phyloP scores from a whole-genome alignment of 1,140 invertebrate species.

The Polyergus mexicanus region DNA sequence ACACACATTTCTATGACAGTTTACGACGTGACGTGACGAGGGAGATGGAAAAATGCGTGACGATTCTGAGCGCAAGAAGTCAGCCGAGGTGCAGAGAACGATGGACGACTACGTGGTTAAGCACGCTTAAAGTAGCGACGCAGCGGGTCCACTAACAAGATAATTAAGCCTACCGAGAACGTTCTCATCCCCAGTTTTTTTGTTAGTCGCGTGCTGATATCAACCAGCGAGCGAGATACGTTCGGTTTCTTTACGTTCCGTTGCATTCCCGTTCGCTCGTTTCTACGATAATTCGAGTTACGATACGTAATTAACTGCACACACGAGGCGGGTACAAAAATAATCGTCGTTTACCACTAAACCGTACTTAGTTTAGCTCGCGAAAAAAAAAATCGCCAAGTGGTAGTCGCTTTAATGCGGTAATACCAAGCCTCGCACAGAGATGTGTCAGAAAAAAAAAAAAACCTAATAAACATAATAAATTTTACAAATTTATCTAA shows the following conservation, averaged over 20 bases:
- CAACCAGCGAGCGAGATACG: constrained; percentile 62
- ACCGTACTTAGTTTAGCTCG: constrained; percentile 9
- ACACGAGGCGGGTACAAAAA: not conserved
- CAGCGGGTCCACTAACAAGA: constrained; percentile 79
- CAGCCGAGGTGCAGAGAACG: constrained; percentile 54
- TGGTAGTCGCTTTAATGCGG: too few relatives aligned
- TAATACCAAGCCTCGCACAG: not conserved
- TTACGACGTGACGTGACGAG: constrained; percentile 39
- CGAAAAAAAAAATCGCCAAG: not conserved
- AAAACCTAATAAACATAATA: not conserved
- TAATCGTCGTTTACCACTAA: not conserved
- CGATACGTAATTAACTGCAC: constrained; percentile 28
- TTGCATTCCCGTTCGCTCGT: constrained; percentile 34
- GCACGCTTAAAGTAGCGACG: constrained; percentile 53
- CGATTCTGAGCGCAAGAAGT: constrained; percentile 55
- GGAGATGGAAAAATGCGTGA: constrained; percentile 53
- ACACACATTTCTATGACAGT: constrained; percentile 4
- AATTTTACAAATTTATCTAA: not conserved
- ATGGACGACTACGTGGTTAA: constrained; percentile 15
- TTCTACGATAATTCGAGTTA: constrained; percentile 6
- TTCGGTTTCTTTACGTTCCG: constrained; percentile 42
- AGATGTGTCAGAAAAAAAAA: not conserved
- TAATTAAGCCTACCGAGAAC: constrained; percentile 82
- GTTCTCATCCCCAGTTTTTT: constrained; percentile 76
- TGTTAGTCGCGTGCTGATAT: constrained; percentile 81